phyloP scores from a whole-genome alignment of 92 coral and sea anemone species.

The Plumapathes pennacea region DNA sequence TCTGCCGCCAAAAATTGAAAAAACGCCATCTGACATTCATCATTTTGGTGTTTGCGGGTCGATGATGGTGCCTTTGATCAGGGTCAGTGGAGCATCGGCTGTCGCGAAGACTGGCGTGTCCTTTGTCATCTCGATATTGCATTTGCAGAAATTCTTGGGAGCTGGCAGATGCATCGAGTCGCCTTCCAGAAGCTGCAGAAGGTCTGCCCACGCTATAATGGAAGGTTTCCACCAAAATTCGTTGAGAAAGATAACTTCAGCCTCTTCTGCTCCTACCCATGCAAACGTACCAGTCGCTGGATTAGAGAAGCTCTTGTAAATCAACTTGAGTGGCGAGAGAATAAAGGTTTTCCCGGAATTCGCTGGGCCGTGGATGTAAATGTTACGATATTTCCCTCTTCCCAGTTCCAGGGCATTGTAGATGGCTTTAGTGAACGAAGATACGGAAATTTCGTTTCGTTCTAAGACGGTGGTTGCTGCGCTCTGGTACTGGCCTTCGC shows the following conservation, averaged over 20 bases:
- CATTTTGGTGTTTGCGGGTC: conserved; percentile 36
- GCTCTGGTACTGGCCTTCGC: conserved; percentile 5
- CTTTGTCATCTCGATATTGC: conserved; percentile 10
- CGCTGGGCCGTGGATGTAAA: conserved; percentile 27
- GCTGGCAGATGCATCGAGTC: conserved; percentile 26
- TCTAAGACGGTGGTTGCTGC: conserved; percentile 8
- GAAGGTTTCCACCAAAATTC: conserved; percentile 28
- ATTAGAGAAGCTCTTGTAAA: conserved; percentile 5
- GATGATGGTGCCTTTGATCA: conserved; percentile 19
- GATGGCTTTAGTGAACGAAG: conserved; percentile 8
- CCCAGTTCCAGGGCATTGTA: conserved; percentile 16
- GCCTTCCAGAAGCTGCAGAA: conserved; percentile 21
- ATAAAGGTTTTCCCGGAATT: conserved; percentile 31
- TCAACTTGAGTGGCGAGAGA: conserved; percentile 7
- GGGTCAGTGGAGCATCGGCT: conserved; percentile 11
- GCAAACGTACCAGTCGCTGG: conserved; percentile 20
- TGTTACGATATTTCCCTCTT: conserved; percentile 44
- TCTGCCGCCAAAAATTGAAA: conserved; percentile 27
- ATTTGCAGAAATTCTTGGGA: conserved; percentile 27
- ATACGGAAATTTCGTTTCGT: conserved; percentile 2
- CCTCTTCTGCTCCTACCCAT: conserved; percentile 19
- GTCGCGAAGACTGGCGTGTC: conserved; percentile 35
- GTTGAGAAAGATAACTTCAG: conserved; percentile 25
- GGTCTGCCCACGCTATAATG: conserved; percentile 26
- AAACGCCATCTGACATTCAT: conserved; percentile 18